Percentiles rank a stretch among this genome's conserved stretches.
Conservation (phyloP, 2,888 invertebrate species). For the Drosophila suboccidentalis region DNA sequence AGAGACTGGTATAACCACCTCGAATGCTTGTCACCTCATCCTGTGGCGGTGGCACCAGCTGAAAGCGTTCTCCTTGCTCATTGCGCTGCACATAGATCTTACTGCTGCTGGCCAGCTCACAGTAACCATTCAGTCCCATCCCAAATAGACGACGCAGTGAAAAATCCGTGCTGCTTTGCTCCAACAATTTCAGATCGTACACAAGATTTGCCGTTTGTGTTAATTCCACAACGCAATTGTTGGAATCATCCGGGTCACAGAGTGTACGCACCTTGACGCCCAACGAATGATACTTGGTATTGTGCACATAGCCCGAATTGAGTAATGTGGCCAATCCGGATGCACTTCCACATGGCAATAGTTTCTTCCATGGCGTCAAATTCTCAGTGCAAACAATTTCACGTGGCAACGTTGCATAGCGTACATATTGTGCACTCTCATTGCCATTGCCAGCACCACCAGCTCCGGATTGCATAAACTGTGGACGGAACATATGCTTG, state of each 20-base stretch:
- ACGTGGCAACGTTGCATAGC: conserved; percentile 96
- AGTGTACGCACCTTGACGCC: conserved; percentile 93
- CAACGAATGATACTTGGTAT: conserved; percentile 96
- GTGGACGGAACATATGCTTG: conserved; percentile 92
- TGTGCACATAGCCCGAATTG: conserved; percentile 96
- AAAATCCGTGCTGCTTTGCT: conserved; percentile 90
- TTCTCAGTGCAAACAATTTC: conserved; percentile 99
- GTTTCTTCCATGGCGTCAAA: conserved; percentile 98
- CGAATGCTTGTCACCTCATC: conserved; percentile 88
- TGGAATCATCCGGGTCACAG: conserved; percentile 87
- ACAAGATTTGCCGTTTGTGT: conserved; percentile 95
- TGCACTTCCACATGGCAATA: conserved; percentile 97
- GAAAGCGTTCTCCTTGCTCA: conserved; percentile 88
- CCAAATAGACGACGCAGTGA: conserved; percentile 95
- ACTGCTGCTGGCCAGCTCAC: conserved; percentile 92
- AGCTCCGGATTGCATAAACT: conserved; percentile 80
- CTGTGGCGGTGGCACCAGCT: conserved; percentile 88
- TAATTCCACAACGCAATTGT: conserved; percentile 90
- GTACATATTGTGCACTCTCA: conserved; percentile 86
- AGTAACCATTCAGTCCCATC: conserved; percentile 92
- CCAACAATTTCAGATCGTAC: conserved; percentile 90
- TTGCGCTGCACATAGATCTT: conserved; percentile 93
- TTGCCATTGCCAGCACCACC: too few species aligned
- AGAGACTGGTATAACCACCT: conserved; percentile 88
- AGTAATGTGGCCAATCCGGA: conserved; percentile 94